phyloP scores from a whole-genome alignment of 2,797 vertebrate species.

The Hozukius guyotensis region DNA sequence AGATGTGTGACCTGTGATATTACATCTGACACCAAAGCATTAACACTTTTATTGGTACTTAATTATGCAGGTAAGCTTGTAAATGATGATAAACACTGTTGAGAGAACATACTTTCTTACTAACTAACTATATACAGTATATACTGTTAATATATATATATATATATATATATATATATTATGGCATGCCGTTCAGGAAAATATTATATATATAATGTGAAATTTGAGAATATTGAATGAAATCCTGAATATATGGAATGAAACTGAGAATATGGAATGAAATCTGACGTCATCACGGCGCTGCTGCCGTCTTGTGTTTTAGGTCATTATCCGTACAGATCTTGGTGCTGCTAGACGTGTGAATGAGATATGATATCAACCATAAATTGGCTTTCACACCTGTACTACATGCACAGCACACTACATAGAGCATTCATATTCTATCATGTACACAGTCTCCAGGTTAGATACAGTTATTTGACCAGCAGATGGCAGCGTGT shows the following conservation, averaged over 20 bases:
- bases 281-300: too few relatives aligned
- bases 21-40: background rate
- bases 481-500: constrained; percentile 19
- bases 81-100: background rate
- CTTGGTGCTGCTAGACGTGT: background rate
- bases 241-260: too few relatives aligned
- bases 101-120: background rate
- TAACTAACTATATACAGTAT: background rate
- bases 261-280: too few relatives aligned
- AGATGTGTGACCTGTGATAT: background rate
- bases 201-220: too few relatives aligned
- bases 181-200: too few relatives aligned
- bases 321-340: too few relatives aligned
- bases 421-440: background rate
- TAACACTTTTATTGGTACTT: background rate
- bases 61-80: background rate
- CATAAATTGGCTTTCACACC: too few relatives aligned
- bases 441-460: background rate
- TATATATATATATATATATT: too few relatives aligned
- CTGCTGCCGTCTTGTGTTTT: too few relatives aligned
- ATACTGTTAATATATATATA: background rate
- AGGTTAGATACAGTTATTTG: background rate
- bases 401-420: background rate
- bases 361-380: background rate
- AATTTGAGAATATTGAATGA: too few relatives aligned